Evolutionary conservation across 2,888 invertebrate species (phyloP).

Genomic region (Epistrophe grossulariae): DNA sequence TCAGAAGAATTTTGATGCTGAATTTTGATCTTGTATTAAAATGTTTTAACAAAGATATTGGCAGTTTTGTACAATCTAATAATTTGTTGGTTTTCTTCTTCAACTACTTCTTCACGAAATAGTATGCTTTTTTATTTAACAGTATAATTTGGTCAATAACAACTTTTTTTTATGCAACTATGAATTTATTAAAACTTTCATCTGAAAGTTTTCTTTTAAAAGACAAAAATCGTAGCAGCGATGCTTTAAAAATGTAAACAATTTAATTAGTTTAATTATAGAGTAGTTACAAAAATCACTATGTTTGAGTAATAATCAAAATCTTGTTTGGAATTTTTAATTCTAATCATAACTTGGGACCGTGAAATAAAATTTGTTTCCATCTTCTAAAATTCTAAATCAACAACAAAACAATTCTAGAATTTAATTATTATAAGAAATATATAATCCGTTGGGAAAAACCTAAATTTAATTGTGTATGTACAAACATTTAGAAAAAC

Average conservation of each 20-base stretch:
- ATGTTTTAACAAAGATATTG: background rate
- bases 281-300: too few relatives aligned
- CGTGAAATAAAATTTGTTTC: background rate
- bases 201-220: too few relatives aligned
- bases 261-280: too few relatives aligned
- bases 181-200: too few relatives aligned
- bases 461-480: background rate
- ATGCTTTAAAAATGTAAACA: too few relatives aligned
- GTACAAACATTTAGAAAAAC: constrained; percentile 3
- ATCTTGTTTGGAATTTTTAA: background rate
- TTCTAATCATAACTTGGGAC: background rate
- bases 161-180: too few relatives aligned
- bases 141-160: too few relatives aligned
- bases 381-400: background rate
- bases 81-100: background rate
- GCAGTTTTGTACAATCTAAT: background rate
- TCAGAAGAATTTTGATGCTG: background rate
- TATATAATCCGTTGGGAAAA: background rate
- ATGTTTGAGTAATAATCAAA: background rate
- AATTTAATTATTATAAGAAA: background rate
- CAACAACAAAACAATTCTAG: background rate
- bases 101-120: too few relatives aligned
- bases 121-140: background rate
- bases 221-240: too few relatives aligned
- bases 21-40: background rate